Conservation (phyloP, 2,888 invertebrate genomes). For the Mycalesis mineus region DNA sequence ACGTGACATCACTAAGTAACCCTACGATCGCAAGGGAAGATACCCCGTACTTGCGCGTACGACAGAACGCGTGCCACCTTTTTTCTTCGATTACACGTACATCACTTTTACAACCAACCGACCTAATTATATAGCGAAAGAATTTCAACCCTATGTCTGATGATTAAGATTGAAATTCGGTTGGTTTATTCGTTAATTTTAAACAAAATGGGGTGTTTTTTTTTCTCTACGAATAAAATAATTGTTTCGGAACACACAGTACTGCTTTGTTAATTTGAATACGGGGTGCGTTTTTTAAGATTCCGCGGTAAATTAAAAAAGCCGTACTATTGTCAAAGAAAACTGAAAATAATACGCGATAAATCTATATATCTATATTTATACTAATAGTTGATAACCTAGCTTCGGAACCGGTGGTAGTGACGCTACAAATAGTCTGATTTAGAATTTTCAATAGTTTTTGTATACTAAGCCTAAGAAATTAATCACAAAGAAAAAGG, state of each 20-base stretch:
- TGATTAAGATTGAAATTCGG: slow-evolving; percentile 25
- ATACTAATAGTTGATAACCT: too few relatives aligned
- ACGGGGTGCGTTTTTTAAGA: slow-evolving; percentile 49
- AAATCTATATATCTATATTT: too few relatives aligned
- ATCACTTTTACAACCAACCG: slow-evolving; percentile 47
- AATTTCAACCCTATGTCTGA: slow-evolving; percentile 28
- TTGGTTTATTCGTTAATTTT: neutral
- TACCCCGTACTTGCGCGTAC: slow-evolving; percentile 61
- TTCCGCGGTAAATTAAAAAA: neutral
- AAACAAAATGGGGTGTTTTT: slow-evolving; percentile 39
- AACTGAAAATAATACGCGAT: too few relatives aligned
- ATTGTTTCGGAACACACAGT: slow-evolving; percentile 66
- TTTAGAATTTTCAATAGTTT: too few relatives aligned
- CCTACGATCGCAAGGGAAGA: slow-evolving; percentile 69
- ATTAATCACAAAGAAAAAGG: too few relatives aligned
- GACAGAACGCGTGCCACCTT: slow-evolving; percentile 73
- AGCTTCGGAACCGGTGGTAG: too few relatives aligned
- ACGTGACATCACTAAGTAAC: slow-evolving; percentile 46
- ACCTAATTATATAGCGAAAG: neutral
- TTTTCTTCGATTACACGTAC: slow-evolving; percentile 69
- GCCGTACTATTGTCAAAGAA: neutral
- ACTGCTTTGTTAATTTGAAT: slow-evolving; percentile 78
- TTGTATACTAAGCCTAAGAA: too few relatives aligned
- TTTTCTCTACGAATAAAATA: slow-evolving; percentile 55
- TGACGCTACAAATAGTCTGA: too few relatives aligned